Percentiles rank a stretch among this genome's conserved stretches.
These are phyloP conservation scores for Tuberolachnus salignus DNA, from an alignment of 2,888 invertebrate species.

Conservation along the genomic window DNA sequence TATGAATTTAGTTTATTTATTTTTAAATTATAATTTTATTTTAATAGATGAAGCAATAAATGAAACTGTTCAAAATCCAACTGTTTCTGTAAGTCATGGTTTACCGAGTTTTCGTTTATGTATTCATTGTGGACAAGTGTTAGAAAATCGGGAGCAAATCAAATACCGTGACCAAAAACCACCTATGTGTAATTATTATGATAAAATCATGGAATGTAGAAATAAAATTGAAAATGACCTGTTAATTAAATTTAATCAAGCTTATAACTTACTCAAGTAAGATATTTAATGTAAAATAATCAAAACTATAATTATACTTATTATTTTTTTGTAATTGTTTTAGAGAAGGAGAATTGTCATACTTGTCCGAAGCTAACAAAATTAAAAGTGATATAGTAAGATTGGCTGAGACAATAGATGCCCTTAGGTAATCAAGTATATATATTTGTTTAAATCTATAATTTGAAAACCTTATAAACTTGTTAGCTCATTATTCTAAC, in stretches of 20 bases:
- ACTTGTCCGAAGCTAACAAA: slow-evolving; percentile 82
- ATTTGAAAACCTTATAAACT: too few relatives aligned
- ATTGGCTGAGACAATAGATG: slow-evolving; percentile 86
- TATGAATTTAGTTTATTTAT: background rate
- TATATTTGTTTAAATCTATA: background rate
- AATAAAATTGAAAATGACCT: slow-evolving; percentile 50
- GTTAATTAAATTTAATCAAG: slow-evolving; percentile 39
- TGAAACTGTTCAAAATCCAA: slow-evolving; percentile 14
- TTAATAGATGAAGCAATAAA: slow-evolving; percentile 46
- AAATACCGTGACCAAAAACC: slow-evolving; percentile 48
- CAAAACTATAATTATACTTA: background rate
- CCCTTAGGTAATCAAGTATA: slow-evolving; percentile 63
- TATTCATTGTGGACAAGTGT: slow-evolving; percentile 41
- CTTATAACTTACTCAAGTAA: slow-evolving; percentile 36
- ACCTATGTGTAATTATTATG: slow-evolving; percentile 31
- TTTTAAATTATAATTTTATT: slow-evolving; percentile 16
- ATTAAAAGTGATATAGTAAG: slow-evolving; percentile 83
- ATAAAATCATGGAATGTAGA: slow-evolving; percentile 46
- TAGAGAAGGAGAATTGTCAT: slow-evolving; percentile 88
- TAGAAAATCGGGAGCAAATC: slow-evolving; percentile 47
- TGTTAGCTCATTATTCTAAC: too few relatives aligned
- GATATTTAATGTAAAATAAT: background rate
- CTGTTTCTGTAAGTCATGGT: background rate
- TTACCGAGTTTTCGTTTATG: slow-evolving; percentile 44
- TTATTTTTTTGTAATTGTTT: slow-evolving; percentile 58